Evolutionary conservation across 2,888 invertebrate species (phyloP), one percentile per base, ranked within the genome.

Genomic region (Neoaliturus tenellus): DNA sequence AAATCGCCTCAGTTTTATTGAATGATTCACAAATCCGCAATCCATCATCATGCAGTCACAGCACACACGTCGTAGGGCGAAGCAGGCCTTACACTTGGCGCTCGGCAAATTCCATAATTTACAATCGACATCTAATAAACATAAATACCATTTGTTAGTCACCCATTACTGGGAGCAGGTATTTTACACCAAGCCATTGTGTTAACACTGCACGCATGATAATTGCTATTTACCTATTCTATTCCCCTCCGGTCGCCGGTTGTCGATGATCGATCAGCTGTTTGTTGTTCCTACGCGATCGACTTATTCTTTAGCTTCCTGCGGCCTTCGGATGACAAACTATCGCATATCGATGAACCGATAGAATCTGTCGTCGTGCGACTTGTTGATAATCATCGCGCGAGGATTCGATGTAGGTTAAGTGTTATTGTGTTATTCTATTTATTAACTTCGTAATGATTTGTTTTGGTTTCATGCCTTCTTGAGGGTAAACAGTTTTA

Each of bases 131-230:
- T 48, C 44, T 75, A 75, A 75, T 75, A 75, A 75, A 75, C 75
- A 48, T 75, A 75, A 75, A 75, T 75, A 75, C 75, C 75, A 48
- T 75, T 75, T 48, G 75, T 75, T 75, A 48, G 75, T 28, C 73
- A 10, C 67, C 35, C 67, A 67, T 67, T 67, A 31, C 67, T 33
- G 62, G 6, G 62, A 62, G 31, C 62, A 28, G 31, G 62, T 28
- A 62, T 20, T 39, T 75, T 75, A 75, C 75, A 75, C 75, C 41
- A 23, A 17, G 48, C 44, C 25, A 39, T 35, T 75, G 48, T 75
- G 28, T 75, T 48, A 75, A 35, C 71, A 41, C 71, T 35, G 3
- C 75, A n/a, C 41, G 2, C 28, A 14, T 71, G 35, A 62, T 71
- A 75, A 75, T 75, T 75, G 75, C 75, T 75, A 48, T 75, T 75